These are phyloP conservation scores for Sinocyclocheilus anshuiensis DNA, from an alignment of 2,113 vertebrate species.

Conservation along the genomic window DNA sequence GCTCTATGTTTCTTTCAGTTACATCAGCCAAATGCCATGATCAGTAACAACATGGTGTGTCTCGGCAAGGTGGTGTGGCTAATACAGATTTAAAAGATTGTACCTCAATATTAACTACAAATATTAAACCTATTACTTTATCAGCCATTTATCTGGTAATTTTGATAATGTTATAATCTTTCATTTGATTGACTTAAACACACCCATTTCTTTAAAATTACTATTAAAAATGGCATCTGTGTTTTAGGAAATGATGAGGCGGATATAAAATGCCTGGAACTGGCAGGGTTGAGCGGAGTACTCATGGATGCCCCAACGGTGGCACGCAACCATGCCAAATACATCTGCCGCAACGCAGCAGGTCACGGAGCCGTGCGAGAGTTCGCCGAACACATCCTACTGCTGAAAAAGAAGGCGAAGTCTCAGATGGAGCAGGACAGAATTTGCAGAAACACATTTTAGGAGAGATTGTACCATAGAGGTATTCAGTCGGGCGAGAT, in stretches of 20 bases:
- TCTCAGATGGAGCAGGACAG: constrained; percentile 55
- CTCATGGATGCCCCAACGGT: constrained; percentile 75
- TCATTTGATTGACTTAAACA: not conserved
- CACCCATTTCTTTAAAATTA: not conserved
- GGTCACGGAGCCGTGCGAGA: constrained; percentile 85
- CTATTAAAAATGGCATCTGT: not conserved
- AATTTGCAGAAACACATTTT: constrained; percentile 25
- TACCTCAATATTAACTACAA: not conserved
- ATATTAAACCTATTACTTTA: not conserved
- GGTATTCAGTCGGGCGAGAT: too few species aligned
- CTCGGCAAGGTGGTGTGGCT: not conserved
- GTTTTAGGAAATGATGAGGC: constrained; percentile 80
- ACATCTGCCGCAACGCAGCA: constrained; percentile 75
- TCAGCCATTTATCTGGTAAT: not conserved
- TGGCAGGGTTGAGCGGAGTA: constrained; percentile 81
- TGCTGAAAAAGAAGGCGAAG: constrained; percentile 77
- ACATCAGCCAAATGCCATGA: not conserved
- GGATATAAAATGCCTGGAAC: constrained; percentile 83
- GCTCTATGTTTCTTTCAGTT: not conserved
- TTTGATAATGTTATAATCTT: not conserved
- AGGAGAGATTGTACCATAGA: too few species aligned
- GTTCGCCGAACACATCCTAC: constrained; percentile 86
- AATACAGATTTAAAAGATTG: not conserved
- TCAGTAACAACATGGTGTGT: not conserved
- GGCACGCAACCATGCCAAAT: constrained; percentile 80